Percentiles rank a stretch among this genome's conserved stretches.
These are phyloP conservation scores for Dunckerocampus dactyliophorus DNA, from an alignment of 2,113 vertebrate species.

Conservation along the genomic window DNA sequence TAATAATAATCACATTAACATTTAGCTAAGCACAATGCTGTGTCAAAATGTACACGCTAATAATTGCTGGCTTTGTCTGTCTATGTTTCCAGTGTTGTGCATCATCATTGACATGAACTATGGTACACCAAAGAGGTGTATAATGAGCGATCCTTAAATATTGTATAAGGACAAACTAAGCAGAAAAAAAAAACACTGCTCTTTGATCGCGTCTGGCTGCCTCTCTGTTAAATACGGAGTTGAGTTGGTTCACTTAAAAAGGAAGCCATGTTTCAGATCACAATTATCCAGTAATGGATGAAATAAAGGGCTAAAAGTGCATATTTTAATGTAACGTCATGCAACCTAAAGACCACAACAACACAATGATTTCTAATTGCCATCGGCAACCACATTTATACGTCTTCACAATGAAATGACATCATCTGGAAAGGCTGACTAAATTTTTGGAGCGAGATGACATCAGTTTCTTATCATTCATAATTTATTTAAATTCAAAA, in stretches of 20 bases:
- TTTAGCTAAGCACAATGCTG: background rate
- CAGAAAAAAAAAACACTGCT: constrained; percentile 1
- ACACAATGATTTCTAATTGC: no score
- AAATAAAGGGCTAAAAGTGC: constrained; percentile 5
- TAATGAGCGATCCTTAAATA: background rate
- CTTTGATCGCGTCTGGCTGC: constrained; percentile 2
- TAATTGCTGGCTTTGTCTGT: background rate
- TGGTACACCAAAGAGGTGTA: background rate
- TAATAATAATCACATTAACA: constrained; percentile 1
- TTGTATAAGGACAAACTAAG: background rate
- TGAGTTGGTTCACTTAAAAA: constrained; percentile 16
- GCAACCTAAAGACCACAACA: no score
- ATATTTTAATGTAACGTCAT: background rate
- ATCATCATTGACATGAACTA: background rate
- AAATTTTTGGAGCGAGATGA: no score
- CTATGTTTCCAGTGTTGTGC: background rate
- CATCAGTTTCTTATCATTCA: no score
- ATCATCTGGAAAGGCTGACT: no score
- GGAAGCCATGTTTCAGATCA: constrained; percentile 2
- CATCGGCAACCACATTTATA: no score
- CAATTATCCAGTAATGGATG: constrained; percentile 14
- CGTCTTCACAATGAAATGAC: no score
- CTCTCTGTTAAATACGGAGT: background rate
- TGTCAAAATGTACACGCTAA: background rate
- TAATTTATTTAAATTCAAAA: no score